Conservation (phyloP, 2,888 invertebrate genomes). For the Aproaerema taeniolella region DNA sequence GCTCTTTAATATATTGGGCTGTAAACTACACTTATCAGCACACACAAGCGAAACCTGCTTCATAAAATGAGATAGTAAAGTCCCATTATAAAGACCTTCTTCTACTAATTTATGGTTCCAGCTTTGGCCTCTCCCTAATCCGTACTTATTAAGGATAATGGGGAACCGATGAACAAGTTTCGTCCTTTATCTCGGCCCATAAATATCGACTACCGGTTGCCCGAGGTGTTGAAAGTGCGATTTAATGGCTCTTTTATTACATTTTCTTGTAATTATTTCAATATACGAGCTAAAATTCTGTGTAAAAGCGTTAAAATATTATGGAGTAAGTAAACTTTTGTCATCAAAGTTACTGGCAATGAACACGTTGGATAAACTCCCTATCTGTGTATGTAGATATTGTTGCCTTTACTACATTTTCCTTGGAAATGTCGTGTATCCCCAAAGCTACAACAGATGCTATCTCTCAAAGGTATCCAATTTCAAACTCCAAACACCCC, state of each 20-base stretch:
- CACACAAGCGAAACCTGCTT: conserved; percentile 46
- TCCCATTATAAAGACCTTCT: conserved; percentile 59
- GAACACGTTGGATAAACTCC: no score
- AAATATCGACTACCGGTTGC: conserved; percentile 59
- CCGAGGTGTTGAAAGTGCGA: conserved; percentile 55
- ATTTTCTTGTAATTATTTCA: conserved; percentile 43
- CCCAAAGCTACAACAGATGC: no score
- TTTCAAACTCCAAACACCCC: no score
- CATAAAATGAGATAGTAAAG: conserved; percentile 59
- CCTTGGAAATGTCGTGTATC: no score
- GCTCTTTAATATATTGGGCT: conserved; percentile 49
- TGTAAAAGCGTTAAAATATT: no score
- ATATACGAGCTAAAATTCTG: no score
- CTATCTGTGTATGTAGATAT: no score
- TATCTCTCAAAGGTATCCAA: no score
- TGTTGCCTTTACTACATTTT: no score
- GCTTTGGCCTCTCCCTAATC: conserved; percentile 61
- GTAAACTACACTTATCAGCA: conserved; percentile 62
- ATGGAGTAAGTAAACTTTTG: no score
- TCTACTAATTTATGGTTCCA: conserved; percentile 59
- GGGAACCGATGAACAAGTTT: conserved; percentile 69
- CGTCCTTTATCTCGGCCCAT: conserved; percentile 61
- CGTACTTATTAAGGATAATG: conserved; percentile 75
- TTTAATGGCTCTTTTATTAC: conserved; percentile 55
- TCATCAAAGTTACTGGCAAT: no score